phyloP scores from a whole-genome alignment of 2,797 vertebrate genomes.

The Channallabes apus region DNA sequence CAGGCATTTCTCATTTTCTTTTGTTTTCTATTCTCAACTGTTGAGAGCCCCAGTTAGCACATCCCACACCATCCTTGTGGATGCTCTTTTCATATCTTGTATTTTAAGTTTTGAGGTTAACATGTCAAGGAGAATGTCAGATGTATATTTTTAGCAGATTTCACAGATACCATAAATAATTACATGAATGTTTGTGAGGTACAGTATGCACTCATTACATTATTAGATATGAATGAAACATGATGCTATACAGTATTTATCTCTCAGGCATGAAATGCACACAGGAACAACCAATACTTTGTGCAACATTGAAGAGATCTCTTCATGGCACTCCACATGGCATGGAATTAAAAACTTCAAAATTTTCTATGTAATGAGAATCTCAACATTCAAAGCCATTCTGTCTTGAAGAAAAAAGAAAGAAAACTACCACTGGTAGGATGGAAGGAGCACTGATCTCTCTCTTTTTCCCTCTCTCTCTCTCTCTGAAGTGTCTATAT shows the following conservation, averaged over 20 bases:
- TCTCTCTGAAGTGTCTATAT: not conserved
- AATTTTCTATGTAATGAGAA: constrained; percentile 27
- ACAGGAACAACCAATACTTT: not conserved
- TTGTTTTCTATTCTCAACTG: constrained; percentile 48
- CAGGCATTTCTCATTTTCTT: not conserved
- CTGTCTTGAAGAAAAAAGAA: constrained; percentile 19
- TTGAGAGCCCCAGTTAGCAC: too few species aligned
- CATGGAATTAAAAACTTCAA: constrained; percentile 22
- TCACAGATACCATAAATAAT: constrained; percentile 69
- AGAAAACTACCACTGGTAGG: constrained; percentile 18
- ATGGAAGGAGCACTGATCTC: constrained; percentile 1
- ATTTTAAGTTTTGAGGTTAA: not conserved
- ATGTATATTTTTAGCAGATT: constrained; percentile 69
- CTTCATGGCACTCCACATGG: constrained; percentile 14
- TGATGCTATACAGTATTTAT: not conserved
- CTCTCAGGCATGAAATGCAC: not conserved
- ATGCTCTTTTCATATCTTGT: not conserved
- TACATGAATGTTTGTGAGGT: constrained; percentile 57
- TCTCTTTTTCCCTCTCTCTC: not conserved
- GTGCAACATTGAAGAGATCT: constrained; percentile 6
- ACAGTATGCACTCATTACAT: constrained; percentile 50
- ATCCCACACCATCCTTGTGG: too few species aligned
- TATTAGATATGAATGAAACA: constrained; percentile 18
- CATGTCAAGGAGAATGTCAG: constrained; percentile 26
- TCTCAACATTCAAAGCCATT: constrained; percentile 46